phyloP scores from a whole-genome alignment of 1,140 invertebrate species.

The Antheraea mylitta region DNA sequence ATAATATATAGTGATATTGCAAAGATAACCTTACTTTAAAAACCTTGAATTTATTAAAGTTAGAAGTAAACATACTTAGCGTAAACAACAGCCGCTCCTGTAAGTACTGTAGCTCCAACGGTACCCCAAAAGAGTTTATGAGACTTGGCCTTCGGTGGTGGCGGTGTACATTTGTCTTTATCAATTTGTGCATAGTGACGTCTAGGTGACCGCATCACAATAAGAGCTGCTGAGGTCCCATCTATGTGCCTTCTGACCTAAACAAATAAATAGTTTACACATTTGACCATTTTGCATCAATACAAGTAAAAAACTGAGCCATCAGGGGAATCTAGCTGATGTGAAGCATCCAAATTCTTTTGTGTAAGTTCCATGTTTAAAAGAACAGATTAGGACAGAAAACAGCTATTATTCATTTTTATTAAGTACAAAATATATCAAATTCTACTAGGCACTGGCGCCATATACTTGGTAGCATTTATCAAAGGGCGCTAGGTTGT shows the following conservation, averaged over 20 bases:
- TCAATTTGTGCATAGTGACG: slow-evolving; percentile 37
- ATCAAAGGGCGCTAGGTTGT: no score
- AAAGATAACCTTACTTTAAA: no score
- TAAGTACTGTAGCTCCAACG: slow-evolving; percentile 72
- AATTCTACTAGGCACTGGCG: no score
- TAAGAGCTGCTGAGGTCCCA: slow-evolving; percentile 58
- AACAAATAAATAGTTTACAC: slow-evolving; percentile 15
- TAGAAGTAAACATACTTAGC: slow-evolving; percentile 78
- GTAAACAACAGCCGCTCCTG: slow-evolving; percentile 81
- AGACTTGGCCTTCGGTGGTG: slow-evolving; percentile 37
- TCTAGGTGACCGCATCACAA: slow-evolving; percentile 56
- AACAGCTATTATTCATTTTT: no score
- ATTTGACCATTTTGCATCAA: not conserved
- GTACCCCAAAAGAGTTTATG: slow-evolving; percentile 53
- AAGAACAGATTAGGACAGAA: no score
- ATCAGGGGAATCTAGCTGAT: no score
- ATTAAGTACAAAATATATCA: no score
- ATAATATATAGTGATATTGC: no score
- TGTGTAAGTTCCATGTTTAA: no score
- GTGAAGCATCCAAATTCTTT: no score
- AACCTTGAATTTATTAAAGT: slow-evolving; percentile 1
- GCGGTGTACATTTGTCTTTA: slow-evolving; percentile 26
- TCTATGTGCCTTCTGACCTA: slow-evolving; percentile 67
- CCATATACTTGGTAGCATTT: no score
- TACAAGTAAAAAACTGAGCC: no score